These are phyloP conservation scores for Sinhomidia bicolor DNA, from an alignment of 2,888 invertebrate genomes.

Conservation along the genomic window DNA sequence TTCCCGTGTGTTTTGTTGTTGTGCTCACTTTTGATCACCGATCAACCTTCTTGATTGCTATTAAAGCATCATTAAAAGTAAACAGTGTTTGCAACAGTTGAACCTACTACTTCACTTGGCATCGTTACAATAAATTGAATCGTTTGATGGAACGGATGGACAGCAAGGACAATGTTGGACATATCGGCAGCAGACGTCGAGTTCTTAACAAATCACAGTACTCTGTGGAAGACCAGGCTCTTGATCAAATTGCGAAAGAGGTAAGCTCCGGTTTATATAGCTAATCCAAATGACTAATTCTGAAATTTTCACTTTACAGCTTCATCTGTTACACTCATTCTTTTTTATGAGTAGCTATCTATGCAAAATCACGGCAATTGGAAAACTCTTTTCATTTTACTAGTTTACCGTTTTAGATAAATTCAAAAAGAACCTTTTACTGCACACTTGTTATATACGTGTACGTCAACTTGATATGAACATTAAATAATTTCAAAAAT, in stretches of 20 bases:
- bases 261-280: slow-evolving; percentile 83
- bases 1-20: not conserved
- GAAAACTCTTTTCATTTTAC: not conserved
- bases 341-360: too few relatives aligned
- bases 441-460: not conserved
- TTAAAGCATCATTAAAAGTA: not conserved
- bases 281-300: not conserved
- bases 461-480: not conserved
- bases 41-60: not conserved
- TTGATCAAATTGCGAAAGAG: slow-evolving; percentile 98
- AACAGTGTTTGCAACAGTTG: too few relatives aligned
- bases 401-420: too few relatives aligned
- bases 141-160: slow-evolving; percentile 68
- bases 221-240: slow-evolving; percentile 98
- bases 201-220: slow-evolving; percentile 87
- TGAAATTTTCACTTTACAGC: too few relatives aligned
- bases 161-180: slow-evolving; percentile 79
- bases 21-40: not conserved
- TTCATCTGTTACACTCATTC: too few relatives aligned
- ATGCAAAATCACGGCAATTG: too few relatives aligned
- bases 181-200: slow-evolving; percentile 85
- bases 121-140: not conserved
- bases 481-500: not conserved
- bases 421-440: too few relatives aligned
- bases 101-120: not conserved